Conservation (phyloP, 92 coral and sea anemone species). For the Phenganax subtilis region DNA sequence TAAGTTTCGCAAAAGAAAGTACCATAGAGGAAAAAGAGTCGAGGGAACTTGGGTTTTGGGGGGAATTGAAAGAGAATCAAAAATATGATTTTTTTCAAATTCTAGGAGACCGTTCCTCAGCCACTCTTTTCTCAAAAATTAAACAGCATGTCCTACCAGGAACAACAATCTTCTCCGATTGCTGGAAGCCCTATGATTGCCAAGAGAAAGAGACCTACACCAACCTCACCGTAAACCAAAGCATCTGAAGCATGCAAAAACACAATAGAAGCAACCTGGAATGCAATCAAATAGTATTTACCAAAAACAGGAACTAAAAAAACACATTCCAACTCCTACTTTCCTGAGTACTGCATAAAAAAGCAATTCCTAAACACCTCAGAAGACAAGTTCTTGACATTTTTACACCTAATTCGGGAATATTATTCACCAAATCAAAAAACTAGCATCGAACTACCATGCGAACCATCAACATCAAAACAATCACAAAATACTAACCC, state of each 20-base stretch:
- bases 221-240: constrained; percentile 34
- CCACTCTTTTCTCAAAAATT: constrained; percentile 15
- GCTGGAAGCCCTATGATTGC: constrained; percentile 42
- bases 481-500: no score
- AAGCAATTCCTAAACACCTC: neutral
- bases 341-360: neutral
- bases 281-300: neutral
- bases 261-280: constrained; percentile 40
- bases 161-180: constrained; percentile 33
- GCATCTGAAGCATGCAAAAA: constrained; percentile 39
- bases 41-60: constrained; percentile 40
- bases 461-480: no score
- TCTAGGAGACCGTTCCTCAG: constrained; percentile 25
- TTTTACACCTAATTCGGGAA: neutral
- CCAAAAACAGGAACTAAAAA: neutral
- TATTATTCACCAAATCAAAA: neutral
- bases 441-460: no score
- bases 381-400: neutral
- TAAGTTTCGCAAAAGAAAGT: constrained; percentile 26
- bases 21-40: constrained; percentile 20
- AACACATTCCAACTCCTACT: neutral
- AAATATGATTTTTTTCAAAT: constrained; percentile 24
- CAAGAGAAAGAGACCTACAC: constrained; percentile 29
- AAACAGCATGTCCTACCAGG: constrained; percentile 28
- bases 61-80: constrained; percentile 36